Evolutionary conservation across 2,888 invertebrate genomes (phyloP).

Genomic region (Salticus scenicus): DNA sequence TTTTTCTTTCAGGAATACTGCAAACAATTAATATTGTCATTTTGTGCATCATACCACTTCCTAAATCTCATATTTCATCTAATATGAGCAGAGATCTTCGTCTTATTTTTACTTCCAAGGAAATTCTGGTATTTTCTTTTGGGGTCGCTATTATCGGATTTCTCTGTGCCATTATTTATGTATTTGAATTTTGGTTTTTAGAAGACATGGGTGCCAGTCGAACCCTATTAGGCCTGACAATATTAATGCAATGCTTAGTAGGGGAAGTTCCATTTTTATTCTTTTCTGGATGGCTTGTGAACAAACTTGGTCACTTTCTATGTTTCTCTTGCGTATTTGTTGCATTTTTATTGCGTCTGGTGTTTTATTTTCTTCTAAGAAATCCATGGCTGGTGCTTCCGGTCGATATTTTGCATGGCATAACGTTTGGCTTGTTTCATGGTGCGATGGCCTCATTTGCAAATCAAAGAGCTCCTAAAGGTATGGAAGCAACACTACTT

Average conservation of each 20-base stretch:
- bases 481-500: constrained; percentile 85
- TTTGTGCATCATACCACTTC: constrained; percentile 17
- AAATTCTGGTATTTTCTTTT: constrained; percentile 30
- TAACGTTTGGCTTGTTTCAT: constrained; percentile 75
- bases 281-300: constrained; percentile 78
- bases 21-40: constrained; percentile 17
- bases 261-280: constrained; percentile 93
- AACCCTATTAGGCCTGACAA: constrained; percentile 39
- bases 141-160: constrained; percentile 50
- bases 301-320: constrained; percentile 71
- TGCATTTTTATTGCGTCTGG: constrained; percentile 73
- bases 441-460: constrained; percentile 90
- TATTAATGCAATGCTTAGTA: constrained; percentile 83
- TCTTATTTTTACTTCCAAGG: constrained; percentile 1
- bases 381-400: constrained; percentile 74
- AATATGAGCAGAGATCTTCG: constrained; percentile 33
- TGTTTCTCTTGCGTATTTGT: constrained; percentile 74
- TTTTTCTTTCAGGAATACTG: constrained; percentile 9
- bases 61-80: constrained; percentile 29
- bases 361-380: constrained; percentile 73
- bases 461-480: constrained; percentile 86
- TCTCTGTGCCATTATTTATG: constrained; percentile 42
- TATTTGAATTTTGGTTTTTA: constrained; percentile 50
- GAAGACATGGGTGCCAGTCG: constrained; percentile 39
- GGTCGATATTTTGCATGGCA: constrained; percentile 75